phyloP scores from a whole-genome alignment of 2,888 invertebrate species.

The Neoaliturus tenellus region DNA sequence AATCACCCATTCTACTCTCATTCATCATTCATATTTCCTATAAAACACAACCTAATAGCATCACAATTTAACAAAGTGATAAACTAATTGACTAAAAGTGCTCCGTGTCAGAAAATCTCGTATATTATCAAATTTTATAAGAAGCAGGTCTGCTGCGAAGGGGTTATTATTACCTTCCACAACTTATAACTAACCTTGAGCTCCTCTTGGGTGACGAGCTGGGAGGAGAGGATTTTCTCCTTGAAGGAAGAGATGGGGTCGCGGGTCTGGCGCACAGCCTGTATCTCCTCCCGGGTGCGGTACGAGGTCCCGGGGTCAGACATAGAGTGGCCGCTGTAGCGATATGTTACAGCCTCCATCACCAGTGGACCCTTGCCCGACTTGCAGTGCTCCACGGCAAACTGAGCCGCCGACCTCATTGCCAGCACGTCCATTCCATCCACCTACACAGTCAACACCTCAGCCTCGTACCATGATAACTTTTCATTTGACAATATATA shows the following conservation, averaged over 20 bases:
- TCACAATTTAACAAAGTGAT: too few species aligned
- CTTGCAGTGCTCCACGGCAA: slow-evolving; percentile 88
- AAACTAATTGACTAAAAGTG: too few species aligned
- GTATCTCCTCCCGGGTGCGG: slow-evolving; percentile 79
- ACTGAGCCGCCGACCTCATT: slow-evolving; percentile 90
- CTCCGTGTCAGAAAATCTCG: too few species aligned
- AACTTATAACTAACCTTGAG: slow-evolving; percentile 79
- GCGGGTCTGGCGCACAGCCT: slow-evolving; percentile 77
- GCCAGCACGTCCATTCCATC: slow-evolving; percentile 99
- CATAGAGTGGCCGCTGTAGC: slow-evolving; percentile 83
- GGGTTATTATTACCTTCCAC: too few species aligned
- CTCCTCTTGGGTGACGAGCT: slow-evolving; percentile 74
- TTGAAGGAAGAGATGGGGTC: slow-evolving; percentile 83
- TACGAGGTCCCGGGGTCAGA: slow-evolving; percentile 82
- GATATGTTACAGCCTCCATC: slow-evolving; percentile 93
- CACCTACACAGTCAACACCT: slow-evolving; percentile 76
- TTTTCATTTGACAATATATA: too few species aligned
- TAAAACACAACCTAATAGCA: too few species aligned
- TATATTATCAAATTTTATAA: too few species aligned
- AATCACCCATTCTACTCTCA: too few species aligned
- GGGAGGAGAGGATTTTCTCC: slow-evolving; percentile 86
- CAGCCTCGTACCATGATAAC: too few species aligned
- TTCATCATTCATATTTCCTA: too few species aligned
- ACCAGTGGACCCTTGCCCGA: slow-evolving; percentile 94
- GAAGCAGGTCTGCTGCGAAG: too few species aligned